Percentiles rank a stretch among this genome's conserved stretches.
Evolutionary conservation across 2,888 invertebrate genomes (phyloP).

Genomic region (Sycophila texana): DNA sequence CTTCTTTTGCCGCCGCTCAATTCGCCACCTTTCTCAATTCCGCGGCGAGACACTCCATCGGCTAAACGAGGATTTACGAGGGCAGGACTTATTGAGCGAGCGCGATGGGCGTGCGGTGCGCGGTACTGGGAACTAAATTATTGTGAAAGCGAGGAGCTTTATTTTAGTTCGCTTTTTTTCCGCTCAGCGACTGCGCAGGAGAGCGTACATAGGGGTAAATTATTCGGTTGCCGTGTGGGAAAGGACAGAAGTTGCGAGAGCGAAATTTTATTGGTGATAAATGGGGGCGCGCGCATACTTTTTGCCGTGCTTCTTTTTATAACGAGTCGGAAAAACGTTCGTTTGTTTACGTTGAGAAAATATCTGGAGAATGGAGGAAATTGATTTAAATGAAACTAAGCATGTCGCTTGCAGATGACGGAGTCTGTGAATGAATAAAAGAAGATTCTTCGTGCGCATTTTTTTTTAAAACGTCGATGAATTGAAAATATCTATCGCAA

Average conservation of each 20-base stretch:
- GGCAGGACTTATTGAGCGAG: neutral
- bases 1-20: conserved; percentile 54
- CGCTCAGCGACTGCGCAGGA: neutral
- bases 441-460: neutral
- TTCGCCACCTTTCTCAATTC: conserved; percentile 52
- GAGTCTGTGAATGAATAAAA: too few relatives aligned
- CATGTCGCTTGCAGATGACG: too few relatives aligned
- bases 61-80: conserved; percentile 55
- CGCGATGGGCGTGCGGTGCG: conserved; percentile 2
- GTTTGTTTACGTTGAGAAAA: too few relatives aligned
- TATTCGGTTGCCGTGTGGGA: conserved; percentile 14
- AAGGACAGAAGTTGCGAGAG: conserved; percentile 22
- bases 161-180: conserved; percentile 15
- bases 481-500: neutral
- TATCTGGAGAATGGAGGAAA: too few relatives aligned
- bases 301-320: too few relatives aligned
- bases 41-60: conserved; percentile 27
- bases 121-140: conserved; percentile 44
- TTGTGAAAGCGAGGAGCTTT: conserved; percentile 40
- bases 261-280: conserved; percentile 9
- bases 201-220: conserved; percentile 3
- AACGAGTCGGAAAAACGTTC: too few relatives aligned
- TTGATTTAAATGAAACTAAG: too few relatives aligned
- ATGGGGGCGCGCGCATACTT: neutral
- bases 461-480: neutral